Base-by-base conservation (phyloP, 2,797 vertebrate genomes). In the Ctenochaetus hawaiiensis region DNA sequence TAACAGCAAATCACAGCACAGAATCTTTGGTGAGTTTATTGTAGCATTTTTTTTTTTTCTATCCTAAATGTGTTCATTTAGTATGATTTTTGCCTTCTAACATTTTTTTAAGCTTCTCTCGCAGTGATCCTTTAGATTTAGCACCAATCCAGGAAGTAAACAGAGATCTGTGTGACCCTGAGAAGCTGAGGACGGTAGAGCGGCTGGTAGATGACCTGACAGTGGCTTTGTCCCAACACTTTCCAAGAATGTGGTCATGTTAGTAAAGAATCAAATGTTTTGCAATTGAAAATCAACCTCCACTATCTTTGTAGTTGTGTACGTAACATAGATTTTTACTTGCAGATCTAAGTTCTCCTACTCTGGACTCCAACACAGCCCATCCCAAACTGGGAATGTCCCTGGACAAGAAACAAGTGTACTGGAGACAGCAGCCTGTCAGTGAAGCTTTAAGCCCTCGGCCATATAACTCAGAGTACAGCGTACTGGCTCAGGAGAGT, bases 201-300 rank as follows among this genome's bases (percentile, higher is more conserved):
- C 86, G 66, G 70, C 83, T 95, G 68, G 92, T 93, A 72, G 92
- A 96, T 47, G 90, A 93, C 63, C 89, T 96, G 23, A 84, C 91
- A 0, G 65, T 92, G 8, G 89, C 91, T 70, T 84, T 95, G 71
- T 88, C 93, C 14, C 92, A 93, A 65, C 91, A 94, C 73, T 93
- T 94, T 76, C 93, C 90, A 45, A 78, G 93, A 81, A 91, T 88
- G 54, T 95, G 94, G 94, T 93, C 94, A 82, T 89, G 94, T 96
- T 49, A 84, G 94, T 93, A 54, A 72, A 47, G 9, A 39, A 63
- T 60, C 37, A 13, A 52, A 72, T 61, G 20, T 57, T 80, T 41
- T 48, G 37, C 58, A 10, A 69, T 72, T 8, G n/a, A 65, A 85
- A 76, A 65, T 56, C 23, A 68, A 39, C 10, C 5, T 6, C 22